Conservation (phyloP, 2,113 vertebrate species). For the Genyomyrus donnyi region DNA sequence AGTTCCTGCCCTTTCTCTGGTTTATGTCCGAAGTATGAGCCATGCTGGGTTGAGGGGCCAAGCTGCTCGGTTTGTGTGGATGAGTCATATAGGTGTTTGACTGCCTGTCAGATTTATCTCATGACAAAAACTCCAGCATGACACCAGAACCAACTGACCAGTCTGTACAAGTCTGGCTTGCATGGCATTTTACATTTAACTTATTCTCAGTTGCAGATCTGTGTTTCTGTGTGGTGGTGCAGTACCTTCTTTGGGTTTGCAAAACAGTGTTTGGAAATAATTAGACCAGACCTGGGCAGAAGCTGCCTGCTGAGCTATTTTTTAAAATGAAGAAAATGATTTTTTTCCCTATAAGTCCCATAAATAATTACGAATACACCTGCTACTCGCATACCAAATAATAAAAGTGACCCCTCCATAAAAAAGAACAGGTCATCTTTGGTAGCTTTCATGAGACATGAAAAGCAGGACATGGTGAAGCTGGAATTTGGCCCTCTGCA, state of each 20-base stretch:
- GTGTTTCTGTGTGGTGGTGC: not conserved
- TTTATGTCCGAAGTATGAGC: not conserved
- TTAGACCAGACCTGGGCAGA: not conserved
- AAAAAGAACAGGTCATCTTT: not conserved
- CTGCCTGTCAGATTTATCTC: not conserved
- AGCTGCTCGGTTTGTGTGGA: not conserved
- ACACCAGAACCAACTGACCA: not conserved
- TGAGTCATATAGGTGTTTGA: not conserved
- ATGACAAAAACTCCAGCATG: not conserved
- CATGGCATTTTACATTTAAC: not conserved
- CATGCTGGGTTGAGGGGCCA: not conserved
- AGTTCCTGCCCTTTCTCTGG: not conserved
- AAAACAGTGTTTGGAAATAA: not conserved
- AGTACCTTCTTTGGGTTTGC: not conserved
- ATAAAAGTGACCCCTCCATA: not conserved
- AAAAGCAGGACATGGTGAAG: not conserved
- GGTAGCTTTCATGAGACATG: not conserved
- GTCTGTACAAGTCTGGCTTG: constrained; percentile 5
- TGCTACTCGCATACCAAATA: not conserved
- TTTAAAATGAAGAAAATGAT: not conserved
- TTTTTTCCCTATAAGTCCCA: not conserved
- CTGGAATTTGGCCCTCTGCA: not conserved
- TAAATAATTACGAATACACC: not conserved
- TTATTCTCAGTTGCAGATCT: not conserved
- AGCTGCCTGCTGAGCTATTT: not conserved